These are phyloP conservation scores for Drosophila insularis DNA, from an alignment of 1,140 invertebrate genomes.

Conservation along the genomic window DNA sequence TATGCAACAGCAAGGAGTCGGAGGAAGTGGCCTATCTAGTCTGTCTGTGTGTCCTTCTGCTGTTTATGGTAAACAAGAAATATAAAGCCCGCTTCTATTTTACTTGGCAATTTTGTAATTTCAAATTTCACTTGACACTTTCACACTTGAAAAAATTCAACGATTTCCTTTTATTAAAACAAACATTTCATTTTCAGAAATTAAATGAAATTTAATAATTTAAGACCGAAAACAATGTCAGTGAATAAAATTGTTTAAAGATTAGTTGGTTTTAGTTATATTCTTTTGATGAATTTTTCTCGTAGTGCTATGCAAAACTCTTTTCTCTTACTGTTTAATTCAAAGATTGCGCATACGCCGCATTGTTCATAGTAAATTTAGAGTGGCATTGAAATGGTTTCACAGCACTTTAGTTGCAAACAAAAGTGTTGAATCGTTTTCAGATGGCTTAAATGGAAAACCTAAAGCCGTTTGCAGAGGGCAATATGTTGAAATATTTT, in stretches of 20 bases:
- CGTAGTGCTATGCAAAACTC: background rate
- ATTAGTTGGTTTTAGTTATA: too few relatives aligned
- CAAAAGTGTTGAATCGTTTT: constrained; percentile 42
- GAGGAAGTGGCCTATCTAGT: constrained; percentile 6
- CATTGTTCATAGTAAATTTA: constrained; percentile 18
- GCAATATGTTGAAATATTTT: background rate
- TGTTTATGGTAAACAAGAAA: constrained; percentile 24
- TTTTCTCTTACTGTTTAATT: constrained; percentile 19
- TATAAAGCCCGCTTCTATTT: constrained; percentile 36
- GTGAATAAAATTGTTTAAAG: too few relatives aligned
- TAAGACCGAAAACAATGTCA: too few relatives aligned
- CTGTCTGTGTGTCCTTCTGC: constrained; percentile 11
- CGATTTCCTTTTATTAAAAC: background rate
- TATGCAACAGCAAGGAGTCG: constrained; percentile 52
- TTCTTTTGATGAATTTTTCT: background rate
- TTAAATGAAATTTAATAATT: too few relatives aligned
- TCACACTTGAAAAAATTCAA: constrained; percentile 10
- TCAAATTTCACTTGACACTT: constrained; percentile 41
- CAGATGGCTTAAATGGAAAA: constrained; percentile 22
- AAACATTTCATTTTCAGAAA: too few relatives aligned
- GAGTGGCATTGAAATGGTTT: constrained; percentile 46
- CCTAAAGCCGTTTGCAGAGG: background rate
- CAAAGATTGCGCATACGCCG: constrained; percentile 55
- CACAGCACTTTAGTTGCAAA: constrained; percentile 47
- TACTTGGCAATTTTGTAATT: constrained; percentile 62